These are phyloP conservation scores for Dexiosoma caninum DNA, from an alignment of 2,888 invertebrate genomes.

Conservation along the genomic window DNA sequence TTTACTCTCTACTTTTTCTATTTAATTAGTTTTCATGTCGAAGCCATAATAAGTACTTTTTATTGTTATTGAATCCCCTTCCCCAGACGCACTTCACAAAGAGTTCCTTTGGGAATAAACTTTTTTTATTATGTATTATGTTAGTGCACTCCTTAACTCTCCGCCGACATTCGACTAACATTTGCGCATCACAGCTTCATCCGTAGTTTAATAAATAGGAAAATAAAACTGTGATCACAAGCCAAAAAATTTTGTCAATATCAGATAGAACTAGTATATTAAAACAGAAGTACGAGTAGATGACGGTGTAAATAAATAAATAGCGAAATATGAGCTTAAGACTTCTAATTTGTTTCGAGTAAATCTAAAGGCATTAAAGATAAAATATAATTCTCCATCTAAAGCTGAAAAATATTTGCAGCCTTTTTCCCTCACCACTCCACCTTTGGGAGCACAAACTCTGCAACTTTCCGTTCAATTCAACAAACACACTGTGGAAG, in stretches of 20 bases:
- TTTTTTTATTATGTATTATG: background rate
- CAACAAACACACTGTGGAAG: background rate
- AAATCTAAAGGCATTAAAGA: slow-evolving; percentile 56
- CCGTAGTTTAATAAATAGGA: slow-evolving; percentile 43
- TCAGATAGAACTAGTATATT: slow-evolving; percentile 6
- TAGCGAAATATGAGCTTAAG: slow-evolving; percentile 21
- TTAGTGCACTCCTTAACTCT: background rate
- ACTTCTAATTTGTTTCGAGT: slow-evolving; percentile 59
- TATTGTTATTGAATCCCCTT: slow-evolving; percentile 40
- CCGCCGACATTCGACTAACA: slow-evolving; percentile 51
- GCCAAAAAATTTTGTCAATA: slow-evolving; percentile 4
- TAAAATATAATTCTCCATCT: slow-evolving; percentile 39
- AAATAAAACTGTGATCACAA: background rate
- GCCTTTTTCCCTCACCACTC: background rate
- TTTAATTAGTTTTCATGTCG: slow-evolving; percentile 56
- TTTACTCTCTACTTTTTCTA: background rate
- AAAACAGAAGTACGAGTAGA: slow-evolving; percentile 5
- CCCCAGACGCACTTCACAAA: background rate
- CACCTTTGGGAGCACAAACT: background rate
- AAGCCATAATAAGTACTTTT: slow-evolving; percentile 43
- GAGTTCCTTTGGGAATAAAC: slow-evolving; percentile 26
- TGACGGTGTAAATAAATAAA: slow-evolving; percentile 9
- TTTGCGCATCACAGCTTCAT: slow-evolving; percentile 58
- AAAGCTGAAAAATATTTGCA: background rate
- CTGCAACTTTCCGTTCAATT: background rate